Percentiles rank a stretch among this genome's conserved stretches.
These are phyloP conservation scores for Heliangelus exortis DNA, from an alignment of 2,797 vertebrate species.

Conservation along the genomic window DNA sequence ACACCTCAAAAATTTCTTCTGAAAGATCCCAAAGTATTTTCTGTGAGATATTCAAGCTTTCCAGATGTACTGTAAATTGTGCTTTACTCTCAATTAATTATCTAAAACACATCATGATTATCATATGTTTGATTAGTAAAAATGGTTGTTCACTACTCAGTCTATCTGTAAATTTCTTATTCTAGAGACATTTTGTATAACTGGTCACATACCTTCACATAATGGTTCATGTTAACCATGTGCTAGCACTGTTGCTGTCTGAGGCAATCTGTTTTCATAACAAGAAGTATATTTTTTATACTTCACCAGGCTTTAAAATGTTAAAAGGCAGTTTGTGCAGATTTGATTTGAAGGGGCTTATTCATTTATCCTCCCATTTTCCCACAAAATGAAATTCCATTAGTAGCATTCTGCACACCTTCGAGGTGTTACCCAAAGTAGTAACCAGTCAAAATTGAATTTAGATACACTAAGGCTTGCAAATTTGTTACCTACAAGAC, in stretches of 20 bases:
- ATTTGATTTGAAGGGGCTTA: not conserved
- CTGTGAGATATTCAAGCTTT: not conserved
- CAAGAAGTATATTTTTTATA: not conserved
- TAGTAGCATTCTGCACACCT: not conserved
- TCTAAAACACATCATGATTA: not conserved
- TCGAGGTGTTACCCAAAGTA: not conserved
- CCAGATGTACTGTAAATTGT: not conserved
- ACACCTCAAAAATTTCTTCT: no score
- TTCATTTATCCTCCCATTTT: not conserved
- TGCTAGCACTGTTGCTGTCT: not conserved
- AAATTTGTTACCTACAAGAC: not conserved
- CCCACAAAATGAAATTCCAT: not conserved
- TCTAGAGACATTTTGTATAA: not conserved
- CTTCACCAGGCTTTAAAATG: not conserved
- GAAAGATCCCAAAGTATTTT: not conserved
- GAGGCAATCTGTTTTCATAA: not conserved
- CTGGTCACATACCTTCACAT: not conserved
- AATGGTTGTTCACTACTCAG: not conserved
- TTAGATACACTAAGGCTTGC: not conserved
- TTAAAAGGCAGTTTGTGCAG: not conserved
- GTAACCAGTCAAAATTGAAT: not conserved
- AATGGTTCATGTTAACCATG: not conserved
- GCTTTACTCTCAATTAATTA: not conserved
- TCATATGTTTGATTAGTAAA: not conserved
- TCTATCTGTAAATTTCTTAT: not conserved